These are phyloP conservation scores for Dasysyrphus tricinctus DNA, from an alignment of 2,888 invertebrate genomes.

Conservation along the genomic window DNA sequence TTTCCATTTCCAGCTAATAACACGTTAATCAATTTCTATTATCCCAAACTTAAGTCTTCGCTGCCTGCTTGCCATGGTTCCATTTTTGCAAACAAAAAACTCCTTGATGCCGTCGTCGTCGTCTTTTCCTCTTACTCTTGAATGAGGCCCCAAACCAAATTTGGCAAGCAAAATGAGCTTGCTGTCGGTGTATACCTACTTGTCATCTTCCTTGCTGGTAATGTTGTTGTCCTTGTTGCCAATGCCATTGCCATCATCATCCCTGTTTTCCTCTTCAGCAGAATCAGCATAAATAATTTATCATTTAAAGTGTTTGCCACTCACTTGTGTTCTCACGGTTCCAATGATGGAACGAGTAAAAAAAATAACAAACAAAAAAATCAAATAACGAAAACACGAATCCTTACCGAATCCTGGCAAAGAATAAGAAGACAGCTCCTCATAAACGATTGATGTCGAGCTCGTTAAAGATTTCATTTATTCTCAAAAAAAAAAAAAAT, in stretches of 20 bases:
- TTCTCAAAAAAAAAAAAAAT: neutral
- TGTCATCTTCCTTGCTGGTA: conserved; percentile 41
- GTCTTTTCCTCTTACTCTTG: neutral
- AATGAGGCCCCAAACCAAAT: conserved; percentile 18
- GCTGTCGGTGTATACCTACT: conserved; percentile 1
- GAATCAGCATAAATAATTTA: conserved; percentile 71
- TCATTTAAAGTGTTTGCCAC: conserved; percentile 67
- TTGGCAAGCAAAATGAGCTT: conserved; percentile 20
- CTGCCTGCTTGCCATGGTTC: neutral
- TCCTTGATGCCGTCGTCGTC: conserved; percentile 7
- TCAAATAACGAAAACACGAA: conserved; percentile 23
- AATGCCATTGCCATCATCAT: conserved; percentile 47
- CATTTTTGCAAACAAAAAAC: neutral
- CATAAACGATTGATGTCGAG: conserved; percentile 51
- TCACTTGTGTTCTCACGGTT: conserved; percentile 46
- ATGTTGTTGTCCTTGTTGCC: conserved; percentile 50
- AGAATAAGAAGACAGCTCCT: conserved; percentile 36
- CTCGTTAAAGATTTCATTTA: conserved; percentile 54
- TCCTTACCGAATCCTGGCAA: conserved; percentile 14
- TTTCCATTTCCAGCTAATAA: conserved; percentile 68
- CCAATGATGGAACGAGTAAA: conserved; percentile 35
- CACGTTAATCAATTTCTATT: conserved; percentile 68
- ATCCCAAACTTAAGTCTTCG: conserved; percentile 38
- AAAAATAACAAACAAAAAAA: conserved; percentile 2
- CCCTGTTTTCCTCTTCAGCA: conserved; percentile 38